A percentile compares a stretch with the other conserved stretches of the same genome.
Conservation (phyloP, 2,797 vertebrate genomes). For the Vireo griseus region DNA sequence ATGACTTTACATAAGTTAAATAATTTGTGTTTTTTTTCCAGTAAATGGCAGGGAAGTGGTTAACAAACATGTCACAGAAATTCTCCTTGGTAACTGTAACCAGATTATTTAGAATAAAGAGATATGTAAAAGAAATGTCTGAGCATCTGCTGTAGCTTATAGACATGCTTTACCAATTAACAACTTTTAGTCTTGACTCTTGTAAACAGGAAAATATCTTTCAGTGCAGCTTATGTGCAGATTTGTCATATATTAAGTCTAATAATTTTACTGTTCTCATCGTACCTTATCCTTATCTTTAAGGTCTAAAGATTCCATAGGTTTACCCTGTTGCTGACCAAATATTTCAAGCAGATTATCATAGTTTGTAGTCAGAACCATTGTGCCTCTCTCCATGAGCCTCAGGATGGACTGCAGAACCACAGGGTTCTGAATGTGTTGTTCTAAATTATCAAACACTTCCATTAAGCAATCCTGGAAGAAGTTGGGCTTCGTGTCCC, state of each 20-base stretch:
- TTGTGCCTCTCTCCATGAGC: conserved; percentile 73
- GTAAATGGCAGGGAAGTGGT: background rate
- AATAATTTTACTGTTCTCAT: background rate
- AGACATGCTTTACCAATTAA: background rate
- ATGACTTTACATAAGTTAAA: background rate
- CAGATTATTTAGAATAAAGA: background rate
- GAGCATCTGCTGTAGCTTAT: background rate
- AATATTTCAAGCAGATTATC: conserved; percentile 77
- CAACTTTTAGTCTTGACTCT: background rate
- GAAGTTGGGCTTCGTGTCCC: conserved; percentile 74
- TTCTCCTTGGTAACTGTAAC: background rate
- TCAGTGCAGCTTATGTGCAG: background rate
- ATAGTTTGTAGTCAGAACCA: conserved; percentile 76
- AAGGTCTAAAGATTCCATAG: conserved; percentile 76
- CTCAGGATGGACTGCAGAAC: conserved; percentile 68
- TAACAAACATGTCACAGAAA: background rate
- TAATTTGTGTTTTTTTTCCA: background rate
- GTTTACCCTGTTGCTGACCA: conserved; percentile 71
- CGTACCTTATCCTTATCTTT: conserved; percentile 74
- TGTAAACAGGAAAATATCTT: background rate
- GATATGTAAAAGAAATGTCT: background rate
- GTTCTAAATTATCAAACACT: conserved; percentile 71
- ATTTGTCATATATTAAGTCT: background rate
- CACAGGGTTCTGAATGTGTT: conserved; percentile 70
- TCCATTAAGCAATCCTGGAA: conserved; percentile 79